Base-by-base conservation (phyloP, 2,113 vertebrate genomes). In the Neogobius melanostomus region DNA sequence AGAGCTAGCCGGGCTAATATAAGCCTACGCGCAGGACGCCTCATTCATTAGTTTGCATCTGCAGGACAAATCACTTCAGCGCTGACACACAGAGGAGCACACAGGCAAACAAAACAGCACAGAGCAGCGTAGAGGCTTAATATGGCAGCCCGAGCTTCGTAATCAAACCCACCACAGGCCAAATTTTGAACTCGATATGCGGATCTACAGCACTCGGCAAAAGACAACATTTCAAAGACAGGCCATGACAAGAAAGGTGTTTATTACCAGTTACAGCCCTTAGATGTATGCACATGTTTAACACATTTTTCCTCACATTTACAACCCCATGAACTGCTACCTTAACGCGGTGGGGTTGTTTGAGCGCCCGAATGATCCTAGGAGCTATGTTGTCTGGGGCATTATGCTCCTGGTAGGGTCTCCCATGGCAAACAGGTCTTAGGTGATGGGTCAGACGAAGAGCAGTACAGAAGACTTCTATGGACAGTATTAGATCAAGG, bases 11-110 rank as follows among this genome's bases (percentile, higher is more conserved):
- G 17, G 84, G 80, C 85, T 84, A 89, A 89, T 88, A 88, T 84
- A 80, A 80, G 83, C 81, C 87, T 85, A 83, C 68, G 60, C 85
- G 81, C 85, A 84, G 76, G 79, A 89, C 59, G 82, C 83, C 81
- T 88, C 82, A 85, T 91, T 88, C 85, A 90, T 90, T 90, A 85
- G 82, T 82, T 86, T 83, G 80, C 79, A 86, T 89, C 84, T 88
- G 80, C 85, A 84, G 82, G 84, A 90, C 87, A 87, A 90, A 90
- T 89, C 82, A 82, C 78, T 87, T 74, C 79, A 66, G 21, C 71
- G 77, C 82, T 75, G 84, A 82, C 83, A 79, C 72, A 76, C 74
- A 83, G 77, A 74, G 68, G 53, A 77, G 66, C 76, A 73, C 71
- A 83, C 73, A 70, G 49, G 4, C 71, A 66, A 62, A 65, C 28